These are phyloP conservation scores for Ammospiza maritima DNA, from an alignment of 2,797 vertebrate species.

Conservation along the genomic window DNA sequence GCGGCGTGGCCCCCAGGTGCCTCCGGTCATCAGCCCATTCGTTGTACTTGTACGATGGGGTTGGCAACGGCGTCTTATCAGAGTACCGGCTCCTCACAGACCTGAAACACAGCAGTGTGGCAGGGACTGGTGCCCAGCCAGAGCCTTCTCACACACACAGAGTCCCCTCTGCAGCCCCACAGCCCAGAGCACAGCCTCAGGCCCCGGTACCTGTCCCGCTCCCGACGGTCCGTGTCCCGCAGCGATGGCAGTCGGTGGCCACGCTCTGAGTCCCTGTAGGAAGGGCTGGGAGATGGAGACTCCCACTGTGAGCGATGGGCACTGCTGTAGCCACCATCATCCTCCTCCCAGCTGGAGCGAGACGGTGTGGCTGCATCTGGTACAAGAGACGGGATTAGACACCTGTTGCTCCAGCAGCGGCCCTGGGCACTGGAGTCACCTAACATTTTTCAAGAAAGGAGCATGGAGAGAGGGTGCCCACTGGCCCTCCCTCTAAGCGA, in stretches of 20 bases:
- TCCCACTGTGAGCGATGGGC: constrained; percentile 94
- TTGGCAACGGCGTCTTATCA: constrained; percentile 91
- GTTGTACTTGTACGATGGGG: constrained; percentile 97
- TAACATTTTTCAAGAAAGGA: neutral
- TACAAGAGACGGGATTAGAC: neutral
- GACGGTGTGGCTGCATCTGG: constrained; percentile 92
- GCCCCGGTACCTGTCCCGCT: constrained; percentile 77
- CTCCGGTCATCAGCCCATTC: constrained; percentile 97
- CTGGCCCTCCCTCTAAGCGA: neutral
- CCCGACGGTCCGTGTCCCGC: constrained; percentile 88
- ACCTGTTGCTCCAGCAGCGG: neutral
- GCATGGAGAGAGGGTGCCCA: accelerated
- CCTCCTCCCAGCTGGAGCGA: constrained; percentile 96
- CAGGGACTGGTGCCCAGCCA: neutral
- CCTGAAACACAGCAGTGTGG: constrained; percentile 63
- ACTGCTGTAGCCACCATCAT: constrained; percentile 85
- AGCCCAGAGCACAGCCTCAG: neutral
- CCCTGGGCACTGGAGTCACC: neutral
- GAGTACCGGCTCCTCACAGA: constrained; percentile 87
- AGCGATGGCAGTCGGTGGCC: constrained; percentile 81
- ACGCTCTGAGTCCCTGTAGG: constrained; percentile 83
- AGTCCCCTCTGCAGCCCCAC: neutral
- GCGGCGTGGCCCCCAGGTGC: constrained; percentile 91
- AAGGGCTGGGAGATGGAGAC: constrained; percentile 90
- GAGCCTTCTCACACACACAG: accelerated